A percentile compares a stretch with the other conserved stretches of the same genome.
Conservation (phyloP, 2,888 invertebrate species). For the Scrobipalpa atriplicella region DNA sequence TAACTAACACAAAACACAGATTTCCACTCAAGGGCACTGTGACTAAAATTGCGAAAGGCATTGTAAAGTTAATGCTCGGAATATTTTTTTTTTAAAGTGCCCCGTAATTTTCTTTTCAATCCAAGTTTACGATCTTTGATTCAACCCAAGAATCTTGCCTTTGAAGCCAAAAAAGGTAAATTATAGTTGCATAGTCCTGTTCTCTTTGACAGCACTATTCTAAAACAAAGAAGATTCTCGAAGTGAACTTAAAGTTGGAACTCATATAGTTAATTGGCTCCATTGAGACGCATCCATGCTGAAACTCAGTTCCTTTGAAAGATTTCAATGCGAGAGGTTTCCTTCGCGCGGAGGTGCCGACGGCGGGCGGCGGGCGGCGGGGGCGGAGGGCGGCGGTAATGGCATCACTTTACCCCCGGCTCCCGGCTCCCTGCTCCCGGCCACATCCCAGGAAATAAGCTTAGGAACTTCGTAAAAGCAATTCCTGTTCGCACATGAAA, state of each 20-base stretch:
- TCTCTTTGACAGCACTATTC: not conserved
- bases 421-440: slow-evolving; percentile 61
- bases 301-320: slow-evolving; percentile 72
- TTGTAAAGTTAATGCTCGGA: not conserved
- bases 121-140: slow-evolving; percentile 7
- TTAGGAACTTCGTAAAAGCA: slow-evolving; percentile 81
- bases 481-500: slow-evolving; percentile 78
- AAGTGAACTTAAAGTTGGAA: slow-evolving; percentile 26
- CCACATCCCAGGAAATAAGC: slow-evolving; percentile 80
- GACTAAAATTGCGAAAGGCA: not conserved
- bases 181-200: not conserved
- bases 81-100: not conserved
- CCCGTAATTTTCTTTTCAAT: not conserved
- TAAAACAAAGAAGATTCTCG: slow-evolving; percentile 14
- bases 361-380: slow-evolving; percentile 42
- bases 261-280: slow-evolving; percentile 65
- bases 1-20: slow-evolving; percentile 2
- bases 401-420: slow-evolving; percentile 78
- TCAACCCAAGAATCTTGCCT: not conserved
- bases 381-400: slow-evolving; percentile 56
- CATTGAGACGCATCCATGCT: slow-evolving; percentile 65
- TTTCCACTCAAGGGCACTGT: not conserved
- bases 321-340: slow-evolving; percentile 56
- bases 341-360: slow-evolving; percentile 42
- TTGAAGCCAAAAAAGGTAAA: not conserved